Evolutionary conservation across 2,888 invertebrate species (phyloP).

Genomic region (Xestoiulus laeticollis): DNA sequence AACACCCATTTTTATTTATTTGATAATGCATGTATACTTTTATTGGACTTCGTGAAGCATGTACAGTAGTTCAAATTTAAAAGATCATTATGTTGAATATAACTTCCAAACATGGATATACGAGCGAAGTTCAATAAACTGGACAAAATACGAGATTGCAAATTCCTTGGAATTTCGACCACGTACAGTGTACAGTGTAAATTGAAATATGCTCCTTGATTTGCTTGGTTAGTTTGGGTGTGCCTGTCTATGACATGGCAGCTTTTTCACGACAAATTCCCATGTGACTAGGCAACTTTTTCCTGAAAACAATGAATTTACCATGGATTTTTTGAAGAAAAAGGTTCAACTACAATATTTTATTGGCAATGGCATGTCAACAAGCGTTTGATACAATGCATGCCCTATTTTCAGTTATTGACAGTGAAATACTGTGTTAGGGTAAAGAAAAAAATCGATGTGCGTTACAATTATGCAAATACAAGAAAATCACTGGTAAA

Average conservation of each 20-base stretch:
- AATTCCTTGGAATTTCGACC: neutral
- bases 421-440: neutral
- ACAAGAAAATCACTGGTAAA: neutral
- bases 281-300: neutral
- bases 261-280: neutral
- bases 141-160: neutral
- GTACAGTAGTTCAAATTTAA: neutral
- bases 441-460: neutral
- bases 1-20: neutral
- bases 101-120: neutral
- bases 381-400: neutral
- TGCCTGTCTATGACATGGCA: conserved; percentile 19
- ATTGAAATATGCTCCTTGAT: neutral
- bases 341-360: neutral
- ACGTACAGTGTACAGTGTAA: no score
- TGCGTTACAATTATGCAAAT: neutral
- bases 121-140: neutral
- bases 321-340: neutral
- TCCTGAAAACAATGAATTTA: neutral
- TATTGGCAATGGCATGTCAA: conserved; percentile 2
- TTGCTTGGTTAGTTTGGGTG: conserved; percentile 28
- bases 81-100: neutral
- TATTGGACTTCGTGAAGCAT: neutral
- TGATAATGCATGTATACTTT: neutral
- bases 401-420: neutral